Conservation (phyloP, 2,113 vertebrate species). For the Illadopsis cleaveri region DNA sequence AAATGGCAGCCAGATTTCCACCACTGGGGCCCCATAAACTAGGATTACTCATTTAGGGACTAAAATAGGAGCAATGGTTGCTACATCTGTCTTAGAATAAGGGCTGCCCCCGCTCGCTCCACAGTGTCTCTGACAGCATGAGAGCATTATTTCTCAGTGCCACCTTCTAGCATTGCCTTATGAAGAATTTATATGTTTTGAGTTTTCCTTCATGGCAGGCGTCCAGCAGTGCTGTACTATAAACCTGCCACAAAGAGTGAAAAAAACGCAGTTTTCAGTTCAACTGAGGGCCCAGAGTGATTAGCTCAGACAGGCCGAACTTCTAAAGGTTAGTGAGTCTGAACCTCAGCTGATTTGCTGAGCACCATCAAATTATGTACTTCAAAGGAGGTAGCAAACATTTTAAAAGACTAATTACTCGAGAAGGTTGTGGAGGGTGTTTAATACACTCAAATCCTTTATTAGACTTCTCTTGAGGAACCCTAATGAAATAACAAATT, state of each 20-base stretch:
- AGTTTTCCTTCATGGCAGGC: slow-evolving; percentile 43
- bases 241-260: slow-evolving; percentile 39
- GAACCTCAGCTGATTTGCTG: background rate
- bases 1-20: background rate
- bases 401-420: slow-evolving; percentile 55
- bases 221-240: background rate
- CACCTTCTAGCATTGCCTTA: slow-evolving; percentile 40
- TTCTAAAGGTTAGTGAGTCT: slow-evolving; percentile 34
- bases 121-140: background rate
- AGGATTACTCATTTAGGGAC: slow-evolving; percentile 49
- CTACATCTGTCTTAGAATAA: slow-evolving; percentile 44
- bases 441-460: slow-evolving; percentile 62
- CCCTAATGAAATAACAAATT: slow-evolving; percentile 61
- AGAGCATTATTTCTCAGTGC: slow-evolving; percentile 22
- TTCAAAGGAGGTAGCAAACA: slow-evolving; percentile 20
- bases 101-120: rapidly evolving
- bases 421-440: slow-evolving; percentile 47
- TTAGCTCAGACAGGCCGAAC: slow-evolving; percentile 16
- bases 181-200: slow-evolving; percentile 65
- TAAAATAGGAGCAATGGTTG: slow-evolving; percentile 51
- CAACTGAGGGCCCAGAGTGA: background rate
- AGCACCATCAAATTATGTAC: background rate
- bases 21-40: background rate
- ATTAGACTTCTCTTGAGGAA: slow-evolving; percentile 48
- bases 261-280: slow-evolving; percentile 27